These are phyloP conservation scores for Orchesellides sinensis DNA, from an alignment of 2,888 invertebrate species.

Conservation along the genomic window DNA sequence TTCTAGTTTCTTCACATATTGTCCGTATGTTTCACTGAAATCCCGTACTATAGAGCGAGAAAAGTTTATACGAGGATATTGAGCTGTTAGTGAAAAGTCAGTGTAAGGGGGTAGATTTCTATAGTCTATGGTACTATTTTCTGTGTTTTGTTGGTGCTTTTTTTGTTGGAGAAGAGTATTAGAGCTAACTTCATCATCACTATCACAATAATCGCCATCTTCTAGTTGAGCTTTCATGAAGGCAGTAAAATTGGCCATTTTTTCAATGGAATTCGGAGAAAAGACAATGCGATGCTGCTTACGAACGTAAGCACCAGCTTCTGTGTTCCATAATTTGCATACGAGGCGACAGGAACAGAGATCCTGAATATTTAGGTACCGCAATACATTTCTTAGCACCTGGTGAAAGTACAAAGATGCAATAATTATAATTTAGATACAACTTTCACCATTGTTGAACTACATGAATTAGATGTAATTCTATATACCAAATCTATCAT, in stretches of 20 bases:
- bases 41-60: conserved; percentile 55
- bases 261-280: conserved; percentile 66
- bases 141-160: too few species aligned
- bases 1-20: conserved; percentile 67
- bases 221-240: conserved; percentile 61
- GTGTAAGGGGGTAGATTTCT: conserved; percentile 59
- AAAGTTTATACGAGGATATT: conserved; percentile 67
- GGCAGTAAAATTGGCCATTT: conserved; percentile 65
- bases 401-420: conserved; percentile 15
- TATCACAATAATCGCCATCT: background rate
- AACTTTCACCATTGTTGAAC: background rate
- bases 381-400: conserved; percentile 66
- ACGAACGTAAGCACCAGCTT: conserved; percentile 60
- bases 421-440: background rate
- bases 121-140: background rate
- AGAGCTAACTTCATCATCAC: background rate
- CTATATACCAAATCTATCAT: conserved; percentile 66
- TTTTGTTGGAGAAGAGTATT: background rate
- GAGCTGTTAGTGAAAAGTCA: conserved; percentile 68
- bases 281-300: conserved; percentile 65
- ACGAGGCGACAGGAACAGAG: conserved; percentile 62
- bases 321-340: conserved; percentile 67
- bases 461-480: background rate
- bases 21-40: conserved; percentile 59
- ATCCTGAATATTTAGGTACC: conserved; percentile 49